A percentile compares a stretch with the other conserved stretches of the same genome.
These are phyloP conservation scores for Tamias sibiricus DNA, from an alignment of 2,113 vertebrate species.

Conservation along the genomic window DNA sequence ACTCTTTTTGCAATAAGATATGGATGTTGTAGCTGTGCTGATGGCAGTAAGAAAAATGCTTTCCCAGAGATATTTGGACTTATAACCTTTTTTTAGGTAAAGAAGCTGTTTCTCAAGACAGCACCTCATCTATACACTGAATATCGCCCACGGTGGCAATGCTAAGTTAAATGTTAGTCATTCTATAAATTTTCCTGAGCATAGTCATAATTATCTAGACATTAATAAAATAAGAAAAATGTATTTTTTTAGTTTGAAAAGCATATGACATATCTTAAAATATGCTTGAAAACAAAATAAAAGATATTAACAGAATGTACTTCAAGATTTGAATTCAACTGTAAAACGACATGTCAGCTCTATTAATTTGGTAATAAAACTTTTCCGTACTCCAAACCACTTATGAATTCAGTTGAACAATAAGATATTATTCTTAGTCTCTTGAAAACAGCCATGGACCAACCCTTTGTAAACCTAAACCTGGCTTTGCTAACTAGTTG, in stretches of 20 bases:
- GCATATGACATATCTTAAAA: not conserved
- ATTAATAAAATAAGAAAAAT: conserved; percentile 15
- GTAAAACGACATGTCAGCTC: not conserved
- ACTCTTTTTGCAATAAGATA: conserved; percentile 65
- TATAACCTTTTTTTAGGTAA: conserved; percentile 67
- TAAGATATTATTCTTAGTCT: not conserved
- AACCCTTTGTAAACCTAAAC: not conserved
- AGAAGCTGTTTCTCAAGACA: conserved; percentile 33
- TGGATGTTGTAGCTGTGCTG: conserved; percentile 57
- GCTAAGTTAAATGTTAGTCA: conserved; percentile 35
- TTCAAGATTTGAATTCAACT: conserved; percentile 48
- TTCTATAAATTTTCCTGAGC: not conserved
- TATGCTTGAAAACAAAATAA: not conserved
- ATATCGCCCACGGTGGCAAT: not conserved
- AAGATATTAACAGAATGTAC: not conserved
- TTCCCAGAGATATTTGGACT: conserved; percentile 73
- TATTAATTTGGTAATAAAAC: conserved; percentile 36
- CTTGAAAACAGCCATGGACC: not conserved
- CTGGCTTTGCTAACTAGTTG: not conserved
- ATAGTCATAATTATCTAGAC: not conserved
- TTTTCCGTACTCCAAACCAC: not conserved
- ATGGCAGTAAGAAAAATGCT: conserved; percentile 77
- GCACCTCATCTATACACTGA: not conserved
- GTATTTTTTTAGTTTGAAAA: conserved; percentile 32
- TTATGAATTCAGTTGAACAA: not conserved